Percentiles rank a stretch among this genome's conserved stretches.
Conservation (phyloP, 2,113 vertebrate genomes). For the Uria aalge region DNA sequence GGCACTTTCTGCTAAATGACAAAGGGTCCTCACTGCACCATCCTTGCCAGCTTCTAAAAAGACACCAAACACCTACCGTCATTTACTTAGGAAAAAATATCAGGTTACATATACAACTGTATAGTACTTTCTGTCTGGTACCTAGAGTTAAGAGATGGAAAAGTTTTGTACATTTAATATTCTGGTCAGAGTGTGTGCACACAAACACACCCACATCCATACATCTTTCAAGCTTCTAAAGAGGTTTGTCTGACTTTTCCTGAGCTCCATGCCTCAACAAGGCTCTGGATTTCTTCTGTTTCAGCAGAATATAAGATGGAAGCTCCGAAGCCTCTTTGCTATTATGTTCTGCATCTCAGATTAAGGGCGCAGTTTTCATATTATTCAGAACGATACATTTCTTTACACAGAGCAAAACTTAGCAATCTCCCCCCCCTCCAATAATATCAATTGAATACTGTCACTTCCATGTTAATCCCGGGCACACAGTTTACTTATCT, state of each 20-base stretch:
- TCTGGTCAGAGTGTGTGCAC: neutral
- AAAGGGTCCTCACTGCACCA: neutral
- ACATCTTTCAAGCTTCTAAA: neutral
- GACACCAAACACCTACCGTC: neutral
- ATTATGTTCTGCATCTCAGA: neutral
- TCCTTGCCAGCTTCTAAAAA: neutral
- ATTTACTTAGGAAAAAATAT: neutral
- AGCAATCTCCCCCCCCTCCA: too few relatives aligned
- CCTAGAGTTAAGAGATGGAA: neutral
- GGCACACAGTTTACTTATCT: neutral
- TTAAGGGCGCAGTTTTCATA: neutral
- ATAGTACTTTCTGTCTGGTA: neutral
- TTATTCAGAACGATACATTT: neutral
- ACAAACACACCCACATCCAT: neutral
- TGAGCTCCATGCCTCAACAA: neutral
- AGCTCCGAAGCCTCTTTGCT: neutral
- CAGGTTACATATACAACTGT: neutral
- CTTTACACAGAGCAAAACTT: neutral
- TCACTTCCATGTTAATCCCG: neutral
- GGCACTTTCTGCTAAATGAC: neutral
- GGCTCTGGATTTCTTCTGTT: neutral
- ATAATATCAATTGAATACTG: neutral
- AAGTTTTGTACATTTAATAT: neutral
- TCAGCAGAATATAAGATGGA: neutral
- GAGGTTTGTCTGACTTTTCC: neutral